Conservation (phyloP, 2,113 vertebrate species). For the Smithornis capensis region DNA sequence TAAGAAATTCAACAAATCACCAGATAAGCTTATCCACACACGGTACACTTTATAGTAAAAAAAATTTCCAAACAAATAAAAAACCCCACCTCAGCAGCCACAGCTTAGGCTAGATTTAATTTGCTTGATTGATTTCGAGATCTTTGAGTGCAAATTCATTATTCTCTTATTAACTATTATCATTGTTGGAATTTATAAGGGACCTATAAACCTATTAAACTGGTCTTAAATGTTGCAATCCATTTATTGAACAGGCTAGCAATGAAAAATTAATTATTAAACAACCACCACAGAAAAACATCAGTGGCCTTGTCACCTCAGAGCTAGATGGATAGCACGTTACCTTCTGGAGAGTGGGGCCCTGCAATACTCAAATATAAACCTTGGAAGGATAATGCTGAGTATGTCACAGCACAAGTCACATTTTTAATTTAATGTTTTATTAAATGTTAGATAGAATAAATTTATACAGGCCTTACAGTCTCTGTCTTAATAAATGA, state of each 20-base stretch:
- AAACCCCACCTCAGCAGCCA: not conserved
- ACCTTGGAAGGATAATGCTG: constrained; percentile 69
- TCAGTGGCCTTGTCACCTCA: constrained; percentile 71
- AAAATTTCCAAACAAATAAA: not conserved
- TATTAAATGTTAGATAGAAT: constrained; percentile 79
- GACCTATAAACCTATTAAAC: constrained; percentile 72
- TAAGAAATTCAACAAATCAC: constrained; percentile 48
- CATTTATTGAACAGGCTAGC: constrained; percentile 74
- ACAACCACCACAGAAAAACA: constrained; percentile 74
- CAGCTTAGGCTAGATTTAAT: constrained; percentile 32
- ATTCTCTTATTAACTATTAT: constrained; percentile 71
- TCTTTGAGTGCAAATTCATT: constrained; percentile 64
- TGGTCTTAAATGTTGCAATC: constrained; percentile 75
- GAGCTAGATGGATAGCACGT: constrained; percentile 70
- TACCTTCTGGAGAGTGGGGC: constrained; percentile 51
- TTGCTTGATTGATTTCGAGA: constrained; percentile 58
- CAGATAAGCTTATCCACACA: not conserved
- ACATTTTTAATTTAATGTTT: constrained; percentile 82
- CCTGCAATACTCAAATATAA: constrained; percentile 67
- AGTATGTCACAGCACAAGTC: constrained; percentile 73
- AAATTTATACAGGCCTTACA: constrained; percentile 73
- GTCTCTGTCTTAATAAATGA: constrained; percentile 77
- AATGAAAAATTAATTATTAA: constrained; percentile 83
- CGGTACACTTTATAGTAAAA: not conserved
- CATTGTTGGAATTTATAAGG: constrained; percentile 59